These are phyloP conservation scores for Natrix natrix DNA, from an alignment of 2,797 vertebrate species.

Conservation along the genomic window DNA sequence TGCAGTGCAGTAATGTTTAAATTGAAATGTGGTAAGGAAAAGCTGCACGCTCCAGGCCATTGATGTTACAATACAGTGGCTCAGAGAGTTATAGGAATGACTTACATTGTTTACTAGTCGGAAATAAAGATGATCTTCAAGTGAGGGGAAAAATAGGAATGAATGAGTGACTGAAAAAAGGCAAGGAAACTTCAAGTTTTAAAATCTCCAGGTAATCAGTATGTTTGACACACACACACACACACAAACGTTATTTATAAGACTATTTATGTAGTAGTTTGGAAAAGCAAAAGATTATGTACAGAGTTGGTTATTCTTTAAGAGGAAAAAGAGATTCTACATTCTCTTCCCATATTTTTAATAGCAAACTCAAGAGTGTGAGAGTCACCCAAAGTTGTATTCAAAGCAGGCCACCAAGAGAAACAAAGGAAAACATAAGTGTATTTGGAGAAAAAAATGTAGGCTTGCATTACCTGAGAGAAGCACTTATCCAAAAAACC, in stretches of 20 bases:
- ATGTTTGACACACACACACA: neutral
- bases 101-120: slow-evolving; percentile 37
- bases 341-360: neutral
- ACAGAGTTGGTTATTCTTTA: neutral
- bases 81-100: slow-evolving; percentile 28
- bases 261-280: neutral
- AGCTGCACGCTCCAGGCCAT: slow-evolving; percentile 34
- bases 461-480: neutral
- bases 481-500: neutral
- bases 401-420: neutral
- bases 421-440: neutral
- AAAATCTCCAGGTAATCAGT: neutral
- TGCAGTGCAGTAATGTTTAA: slow-evolving; percentile 52
- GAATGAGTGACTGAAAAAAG: slow-evolving; percentile 47
- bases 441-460: neutral
- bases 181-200: slow-evolving; percentile 25
- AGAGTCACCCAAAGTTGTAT: neutral
- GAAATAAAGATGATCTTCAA: neutral
- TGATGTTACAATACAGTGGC: slow-evolving; percentile 23
- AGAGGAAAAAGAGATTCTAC: neutral
- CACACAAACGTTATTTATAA: neutral
- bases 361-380: neutral
- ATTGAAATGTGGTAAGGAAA: slow-evolving; percentile 58
- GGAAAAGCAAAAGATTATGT: neutral
- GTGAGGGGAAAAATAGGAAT: neutral